Base-by-base conservation (phyloP, 2,888 invertebrate genomes). In the Pseudeuparius sepicola region DNA sequence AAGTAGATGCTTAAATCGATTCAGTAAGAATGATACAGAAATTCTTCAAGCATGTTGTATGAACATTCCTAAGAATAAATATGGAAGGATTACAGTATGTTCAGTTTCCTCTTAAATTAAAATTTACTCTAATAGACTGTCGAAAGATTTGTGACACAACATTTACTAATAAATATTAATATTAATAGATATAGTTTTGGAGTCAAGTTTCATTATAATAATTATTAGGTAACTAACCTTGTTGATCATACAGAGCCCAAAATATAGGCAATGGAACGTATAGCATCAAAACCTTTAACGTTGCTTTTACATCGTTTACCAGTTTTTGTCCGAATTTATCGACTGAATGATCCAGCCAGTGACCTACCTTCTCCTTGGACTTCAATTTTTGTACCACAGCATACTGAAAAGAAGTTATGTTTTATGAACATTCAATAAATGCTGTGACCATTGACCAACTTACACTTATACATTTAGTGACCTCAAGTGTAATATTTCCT, bases 221-320 rank as follows among this genome's bases (percentile, higher is more conserved):
- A n/a, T n/a, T n/a, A n/a, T n/a, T n/a, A n/a, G n/a, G n/a, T n/a
- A n/a, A n/a, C n/a, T n/a, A n/a, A n/a, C n/a, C 90, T 73, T 90
- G 92, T 59, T 97, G 97, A 60, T 97, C 96, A 60, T 84, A 96
- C 0, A 97, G 69, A 0, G 96, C 89, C 94, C 94, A 97, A 64
- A 96, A 98, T n/a, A 97, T 70, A 0, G 94, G 93, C 28, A 94
- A 65, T 0, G 97, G 96, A 14, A 94, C 62, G 56, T 85, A 94
- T 2, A 94, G 68, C 4, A 82, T 70, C 5, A 93, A 61, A 2
- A 94, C 81, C 43, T 75, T 71, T 5, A 88, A 58, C 2, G 87
- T 65, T 0, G 73, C 66, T 59, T 87, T 89, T 6, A 89, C 71
- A 50, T 94, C 93, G 3, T 73, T 65, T 2, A 94, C 82, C 42